Base-by-base conservation (phyloP, 2,797 vertebrate species). In the Lateolabrax maculatus region DNA sequence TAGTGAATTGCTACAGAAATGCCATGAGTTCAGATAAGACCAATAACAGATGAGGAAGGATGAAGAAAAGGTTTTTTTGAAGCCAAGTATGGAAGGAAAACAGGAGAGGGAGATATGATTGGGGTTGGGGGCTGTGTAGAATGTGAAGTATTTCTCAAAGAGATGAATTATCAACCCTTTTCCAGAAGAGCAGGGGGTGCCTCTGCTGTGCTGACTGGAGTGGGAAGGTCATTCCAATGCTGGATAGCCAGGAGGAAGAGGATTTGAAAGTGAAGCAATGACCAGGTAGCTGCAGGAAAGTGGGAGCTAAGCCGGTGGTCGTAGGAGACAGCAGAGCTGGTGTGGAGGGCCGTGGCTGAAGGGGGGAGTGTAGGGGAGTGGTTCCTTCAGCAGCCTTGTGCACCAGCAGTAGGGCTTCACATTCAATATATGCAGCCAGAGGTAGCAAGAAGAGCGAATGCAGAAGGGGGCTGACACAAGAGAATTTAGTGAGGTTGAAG, bases 181-280 rank as follows among this genome's bases (percentile, higher is more conserved):
- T 80, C 44, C 29, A 64, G 56, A 69, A 25, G 63, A 82, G 62
- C 56, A 29, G 48, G 72, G 49, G 57, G 65, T 83, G 75, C 61
- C 27, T 75, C 29, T 73, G 43, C 69, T 68, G 81, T 75, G 62
- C 73, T 74, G 58, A 58, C 67, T 79, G 52, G 63, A 79, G 52
- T 34, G 41, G 52, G 71, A 85, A 86, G 80, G 82, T 88, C 87
- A 85, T 56, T 44, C 29, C 46, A 64, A 62, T 41, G 41, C 34
- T 56, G 55, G 41, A 71, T 58, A 74, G 37, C 68, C 60, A 36
- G 46, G 43, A 81, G 64, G 60, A 51, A 77, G 56, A 77, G 23
- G 12, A 61, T 41, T 21, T 81, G 75, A 85, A 90, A 89, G 82
- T 81, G 57, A 72, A 87, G 76, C 64, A 76, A 66, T 57, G 85